Percentiles rank a stretch among this genome's conserved stretches.
Conservation (phyloP, 2,888 invertebrate genomes). For the Sesia bembeciformis region DNA sequence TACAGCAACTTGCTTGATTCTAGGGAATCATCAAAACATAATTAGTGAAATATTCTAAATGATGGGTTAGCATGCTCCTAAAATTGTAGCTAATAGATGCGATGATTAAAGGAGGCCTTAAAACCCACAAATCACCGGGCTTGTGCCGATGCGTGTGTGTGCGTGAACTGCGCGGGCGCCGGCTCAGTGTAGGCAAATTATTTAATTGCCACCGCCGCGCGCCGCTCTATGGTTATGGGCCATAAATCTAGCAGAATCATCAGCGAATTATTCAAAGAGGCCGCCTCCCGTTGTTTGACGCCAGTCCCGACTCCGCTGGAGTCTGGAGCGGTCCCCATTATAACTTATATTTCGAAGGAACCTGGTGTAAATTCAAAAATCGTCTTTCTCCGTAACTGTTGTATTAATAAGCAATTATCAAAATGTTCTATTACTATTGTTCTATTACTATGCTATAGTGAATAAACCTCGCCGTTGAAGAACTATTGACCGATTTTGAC, state of each 20-base stretch:
- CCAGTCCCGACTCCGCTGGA: slow-evolving; percentile 7
- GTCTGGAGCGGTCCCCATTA: not conserved
- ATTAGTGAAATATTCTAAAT: slow-evolving; percentile 5
- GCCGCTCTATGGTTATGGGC: slow-evolving; percentile 57
- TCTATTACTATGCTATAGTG: too few relatives aligned
- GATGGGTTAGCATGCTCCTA: slow-evolving; percentile 2
- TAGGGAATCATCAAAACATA: not conserved
- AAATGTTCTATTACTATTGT: too few relatives aligned
- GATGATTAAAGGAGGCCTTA: slow-evolving; percentile 1
- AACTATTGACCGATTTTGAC: too few relatives aligned
- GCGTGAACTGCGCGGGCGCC: slow-evolving; percentile 8
- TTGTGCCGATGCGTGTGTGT: not conserved
- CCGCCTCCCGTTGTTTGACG: slow-evolving; percentile 26
- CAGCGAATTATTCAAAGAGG: slow-evolving; percentile 65
- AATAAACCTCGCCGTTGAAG: too few relatives aligned
- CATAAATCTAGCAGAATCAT: slow-evolving; percentile 62
- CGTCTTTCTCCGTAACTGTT: not conserved
- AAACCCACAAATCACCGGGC: slow-evolving; percentile 3
- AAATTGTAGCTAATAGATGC: slow-evolving; percentile 5
- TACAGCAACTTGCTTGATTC: not conserved
- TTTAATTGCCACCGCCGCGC: slow-evolving; percentile 50
- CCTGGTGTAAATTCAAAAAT: too few relatives aligned
- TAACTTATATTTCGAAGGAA: too few relatives aligned
- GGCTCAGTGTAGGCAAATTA: slow-evolving; percentile 55
- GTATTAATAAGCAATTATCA: slow-evolving; percentile 2